Conservation (phyloP, 1,140 invertebrate species). For the Camponotus floridanus region DNA sequence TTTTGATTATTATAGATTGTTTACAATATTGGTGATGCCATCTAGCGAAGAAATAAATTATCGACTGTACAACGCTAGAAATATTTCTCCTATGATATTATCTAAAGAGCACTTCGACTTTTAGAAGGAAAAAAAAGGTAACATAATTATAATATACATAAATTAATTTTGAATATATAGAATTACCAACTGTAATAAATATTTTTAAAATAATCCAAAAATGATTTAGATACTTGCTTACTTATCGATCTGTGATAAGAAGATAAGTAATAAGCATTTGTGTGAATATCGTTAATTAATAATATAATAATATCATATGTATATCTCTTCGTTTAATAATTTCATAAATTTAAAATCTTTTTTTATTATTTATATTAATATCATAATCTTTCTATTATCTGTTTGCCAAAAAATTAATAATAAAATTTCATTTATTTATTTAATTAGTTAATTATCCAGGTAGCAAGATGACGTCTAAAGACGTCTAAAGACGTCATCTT, state of each 20-base stretch:
- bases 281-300: neutral
- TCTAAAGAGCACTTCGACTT: neutral
- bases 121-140: neutral
- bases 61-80: neutral
- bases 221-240: neutral
- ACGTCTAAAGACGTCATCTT: no score
- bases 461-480: no score
- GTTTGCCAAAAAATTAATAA: neutral
- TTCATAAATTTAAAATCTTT: slow-evolving; percentile 1
- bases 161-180: neutral
- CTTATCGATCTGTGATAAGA: slow-evolving; percentile 26
- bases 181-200: neutral
- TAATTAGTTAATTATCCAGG: no score
- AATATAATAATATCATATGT: neutral
- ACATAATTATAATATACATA: neutral
- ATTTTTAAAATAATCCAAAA: slow-evolving; percentile 3
- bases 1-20: neutral
- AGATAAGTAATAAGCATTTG: neutral
- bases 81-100: slow-evolving; percentile 8
- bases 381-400: neutral
- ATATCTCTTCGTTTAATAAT: neutral
- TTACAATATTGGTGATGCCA: slow-evolving; percentile 12
- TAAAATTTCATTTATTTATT: neutral
- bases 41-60: slow-evolving; percentile 2
- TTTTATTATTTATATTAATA: neutral